These are phyloP conservation scores for Andrena fulva DNA, from an alignment of 2,888 invertebrate species.

Conservation along the genomic window DNA sequence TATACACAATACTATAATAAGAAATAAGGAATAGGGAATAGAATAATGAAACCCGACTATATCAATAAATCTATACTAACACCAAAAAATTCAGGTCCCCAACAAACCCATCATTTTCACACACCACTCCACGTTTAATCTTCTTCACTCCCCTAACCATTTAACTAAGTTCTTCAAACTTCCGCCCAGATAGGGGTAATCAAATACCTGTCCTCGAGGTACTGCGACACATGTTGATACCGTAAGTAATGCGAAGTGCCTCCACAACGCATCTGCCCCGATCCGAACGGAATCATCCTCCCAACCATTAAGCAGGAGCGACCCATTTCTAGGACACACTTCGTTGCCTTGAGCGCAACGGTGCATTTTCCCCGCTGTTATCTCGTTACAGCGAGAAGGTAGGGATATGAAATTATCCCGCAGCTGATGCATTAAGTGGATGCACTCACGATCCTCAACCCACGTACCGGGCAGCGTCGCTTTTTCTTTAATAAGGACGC, in stretches of 20 bases:
- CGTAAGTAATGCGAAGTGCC: constrained; percentile 2
- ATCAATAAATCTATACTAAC: background rate
- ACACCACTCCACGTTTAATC: background rate
- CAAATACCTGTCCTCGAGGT: background rate
- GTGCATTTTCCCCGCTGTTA: background rate
- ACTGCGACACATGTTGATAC: background rate
- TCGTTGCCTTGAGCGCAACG: background rate
- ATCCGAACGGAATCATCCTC: background rate
- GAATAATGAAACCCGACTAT: too few relatives aligned
- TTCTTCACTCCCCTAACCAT: background rate
- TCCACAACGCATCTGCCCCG: background rate
- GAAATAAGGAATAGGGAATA: too few relatives aligned
- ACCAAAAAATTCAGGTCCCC: background rate
- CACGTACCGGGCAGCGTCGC: background rate
- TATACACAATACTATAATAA: too few relatives aligned
- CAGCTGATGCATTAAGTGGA: background rate
- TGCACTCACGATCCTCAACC: background rate
- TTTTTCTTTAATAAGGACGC: constrained; percentile 3
- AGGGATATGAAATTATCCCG: background rate
- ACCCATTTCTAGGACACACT: constrained; percentile 12
- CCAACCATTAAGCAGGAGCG: constrained; percentile 3
- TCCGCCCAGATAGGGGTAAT: background rate
- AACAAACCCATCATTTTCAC: background rate
- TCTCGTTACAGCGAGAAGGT: constrained; percentile 14
- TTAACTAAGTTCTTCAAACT: background rate